Evolutionary conservation across 2,797 vertebrate species (phyloP), one percentile per base, ranked within the genome.

Genomic region (Rachycentron canadum): DNA sequence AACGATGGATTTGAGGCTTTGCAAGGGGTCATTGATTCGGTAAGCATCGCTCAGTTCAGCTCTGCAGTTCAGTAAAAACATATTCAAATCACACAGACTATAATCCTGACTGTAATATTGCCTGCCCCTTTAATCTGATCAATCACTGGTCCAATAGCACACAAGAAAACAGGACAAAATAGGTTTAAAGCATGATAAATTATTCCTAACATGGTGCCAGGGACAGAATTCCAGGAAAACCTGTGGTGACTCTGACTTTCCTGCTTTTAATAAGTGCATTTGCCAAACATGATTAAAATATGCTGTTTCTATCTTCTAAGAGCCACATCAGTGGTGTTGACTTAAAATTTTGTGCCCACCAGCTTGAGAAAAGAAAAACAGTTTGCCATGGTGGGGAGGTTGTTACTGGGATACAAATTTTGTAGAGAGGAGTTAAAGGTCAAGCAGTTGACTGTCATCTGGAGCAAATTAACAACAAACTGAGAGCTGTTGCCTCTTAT

Each of bases 1-100:
- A 99, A 97, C 10, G 97, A 97, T 2, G 98, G 98, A 19, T 99
- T 99, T 78, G 96, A 97, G 85, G 98, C 98, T 58, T 93, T 99
- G 79, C 97, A 99, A 85, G 96, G 97, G 16, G 96, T 99, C 91
- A 99, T 99, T 7, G 96, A 98, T 91, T 98, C 97, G 2, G 98
- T 99, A 89, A 98, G 97, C 90, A 85, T 57, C 64, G 6, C 9
- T 45, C 43, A 21, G 43, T 47, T 81, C 14, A 45, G 3, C 6
- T 68, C 38, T 34, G 16, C 10, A 10, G n/a, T n/a, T n/a, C n/a
- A n/a, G n/a, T 13, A 34, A 52, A 32, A 30, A 61, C 59, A 47
- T 19, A 28, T 76, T 70, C 21, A 53, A 50, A 50, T 6, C 55
- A 6, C 6, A n/a, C 17, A 14, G 30, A 47, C n/a, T 30, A 36